These are phyloP conservation scores for Neodon shergylaensis DNA, from an alignment of 2,113 vertebrate genomes.

Conservation along the genomic window DNA sequence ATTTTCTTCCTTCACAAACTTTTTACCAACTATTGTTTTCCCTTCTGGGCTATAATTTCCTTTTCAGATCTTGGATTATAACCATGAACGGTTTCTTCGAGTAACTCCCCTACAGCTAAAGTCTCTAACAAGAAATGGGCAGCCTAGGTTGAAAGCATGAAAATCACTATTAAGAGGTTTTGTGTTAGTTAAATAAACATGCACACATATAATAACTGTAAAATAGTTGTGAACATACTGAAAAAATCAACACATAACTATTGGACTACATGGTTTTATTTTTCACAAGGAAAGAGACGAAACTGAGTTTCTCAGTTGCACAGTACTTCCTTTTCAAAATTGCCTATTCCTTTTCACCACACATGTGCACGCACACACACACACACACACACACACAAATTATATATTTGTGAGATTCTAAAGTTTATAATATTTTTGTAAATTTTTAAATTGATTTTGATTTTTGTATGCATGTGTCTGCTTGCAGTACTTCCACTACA, in stretches of 20 bases:
- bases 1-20: background rate
- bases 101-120: background rate
- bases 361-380: background rate
- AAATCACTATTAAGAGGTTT: background rate
- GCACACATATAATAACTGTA: background rate
- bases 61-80: background rate
- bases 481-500: background rate
- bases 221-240: background rate
- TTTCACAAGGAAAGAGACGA: background rate
- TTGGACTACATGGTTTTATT: background rate
- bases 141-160: background rate
- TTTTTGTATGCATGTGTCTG: background rate
- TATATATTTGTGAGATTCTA: background rate
- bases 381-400: background rate
- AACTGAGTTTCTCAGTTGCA: background rate
- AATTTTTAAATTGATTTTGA: background rate
- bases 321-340: background rate
- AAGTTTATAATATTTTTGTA: background rate
- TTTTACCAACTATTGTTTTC: background rate
- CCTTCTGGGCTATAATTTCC: background rate
- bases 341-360: background rate
- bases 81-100: background rate
- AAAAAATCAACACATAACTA: background rate
- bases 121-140: background rate
- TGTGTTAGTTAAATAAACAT: background rate